These are phyloP conservation scores for Musca domestica DNA, from an alignment of 1,140 invertebrate species.

Conservation along the genomic window DNA sequence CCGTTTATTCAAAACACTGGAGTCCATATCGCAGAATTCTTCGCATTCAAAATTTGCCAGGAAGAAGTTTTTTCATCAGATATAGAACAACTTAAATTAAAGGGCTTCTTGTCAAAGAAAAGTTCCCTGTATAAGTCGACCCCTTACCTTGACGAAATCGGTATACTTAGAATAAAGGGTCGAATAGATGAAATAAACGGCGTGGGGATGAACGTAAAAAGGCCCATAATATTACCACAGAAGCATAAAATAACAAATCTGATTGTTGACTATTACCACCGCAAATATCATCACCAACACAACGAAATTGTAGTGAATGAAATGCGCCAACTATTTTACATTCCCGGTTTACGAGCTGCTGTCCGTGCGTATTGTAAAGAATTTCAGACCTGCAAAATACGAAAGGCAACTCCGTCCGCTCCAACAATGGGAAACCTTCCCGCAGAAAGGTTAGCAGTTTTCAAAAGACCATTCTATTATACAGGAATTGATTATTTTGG, in stretches of 20 bases:
- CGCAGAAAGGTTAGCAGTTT: constrained; percentile 29
- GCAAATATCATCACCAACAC: constrained; percentile 12
- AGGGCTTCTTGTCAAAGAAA: not conserved
- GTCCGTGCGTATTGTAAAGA: not conserved
- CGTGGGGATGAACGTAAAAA: not conserved
- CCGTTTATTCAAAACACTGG: not conserved
- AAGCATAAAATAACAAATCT: not conserved
- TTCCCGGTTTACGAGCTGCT: constrained; percentile 24
- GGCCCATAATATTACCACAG: constrained; percentile 6
- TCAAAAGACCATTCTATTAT: constrained; percentile 33
- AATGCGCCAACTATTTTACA: constrained; percentile 32
- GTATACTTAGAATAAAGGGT: not conserved
- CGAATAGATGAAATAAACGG: not conserved
- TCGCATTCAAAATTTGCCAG: not conserved
- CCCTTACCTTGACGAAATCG: not conserved
- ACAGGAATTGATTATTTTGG: constrained; percentile 21
- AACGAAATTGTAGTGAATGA: constrained; percentile 36
- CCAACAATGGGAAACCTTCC: constrained; percentile 32
- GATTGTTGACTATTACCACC: constrained; percentile 1
- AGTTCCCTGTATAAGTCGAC: not conserved
- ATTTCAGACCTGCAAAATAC: not conserved
- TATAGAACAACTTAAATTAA: not conserved
- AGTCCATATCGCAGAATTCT: not conserved
- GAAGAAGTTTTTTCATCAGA: not conserved
- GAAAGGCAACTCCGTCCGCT: constrained; percentile 15